These are phyloP conservation scores for Bos javanicus DNA, from an alignment of 2,113 vertebrate genomes.

Conservation along the genomic window DNA sequence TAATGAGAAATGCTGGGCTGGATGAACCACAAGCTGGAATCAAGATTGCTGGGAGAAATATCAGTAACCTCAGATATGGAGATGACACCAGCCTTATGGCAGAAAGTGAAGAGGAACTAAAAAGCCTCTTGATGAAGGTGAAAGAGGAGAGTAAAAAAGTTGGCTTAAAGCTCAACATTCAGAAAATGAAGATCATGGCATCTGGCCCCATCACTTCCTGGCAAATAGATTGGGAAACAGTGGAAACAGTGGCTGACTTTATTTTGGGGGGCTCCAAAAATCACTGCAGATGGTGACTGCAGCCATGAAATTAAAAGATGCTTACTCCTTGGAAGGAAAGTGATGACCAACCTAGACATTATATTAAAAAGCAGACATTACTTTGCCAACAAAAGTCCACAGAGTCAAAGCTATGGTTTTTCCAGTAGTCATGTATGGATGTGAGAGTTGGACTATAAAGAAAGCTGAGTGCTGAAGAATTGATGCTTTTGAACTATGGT, in stretches of 20 bases:
- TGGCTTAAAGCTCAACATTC: background rate
- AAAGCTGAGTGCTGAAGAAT: accelerated
- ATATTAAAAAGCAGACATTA: background rate
- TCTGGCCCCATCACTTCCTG: background rate
- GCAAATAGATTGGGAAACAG: background rate
- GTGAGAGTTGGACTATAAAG: background rate
- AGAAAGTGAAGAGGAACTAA: background rate
- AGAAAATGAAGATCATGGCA: background rate
- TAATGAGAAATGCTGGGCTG: background rate
- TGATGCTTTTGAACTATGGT: background rate
- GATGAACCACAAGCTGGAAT: background rate
- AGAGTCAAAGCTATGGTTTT: background rate
- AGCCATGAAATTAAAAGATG: accelerated
- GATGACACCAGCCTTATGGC: background rate
- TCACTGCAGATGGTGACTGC: background rate
- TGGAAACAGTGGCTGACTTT: background rate
- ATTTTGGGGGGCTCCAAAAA: background rate
- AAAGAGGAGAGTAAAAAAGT: background rate
- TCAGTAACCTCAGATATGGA: background rate
- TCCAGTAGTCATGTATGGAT: background rate
- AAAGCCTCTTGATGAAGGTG: background rate
- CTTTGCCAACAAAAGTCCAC: background rate
- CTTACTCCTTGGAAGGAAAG: background rate
- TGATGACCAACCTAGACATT: background rate
- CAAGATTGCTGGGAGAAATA: accelerated